Evolutionary conservation across 1,140 invertebrate genomes (phyloP).

Genomic region (Druon quercuslanigerum): DNA sequence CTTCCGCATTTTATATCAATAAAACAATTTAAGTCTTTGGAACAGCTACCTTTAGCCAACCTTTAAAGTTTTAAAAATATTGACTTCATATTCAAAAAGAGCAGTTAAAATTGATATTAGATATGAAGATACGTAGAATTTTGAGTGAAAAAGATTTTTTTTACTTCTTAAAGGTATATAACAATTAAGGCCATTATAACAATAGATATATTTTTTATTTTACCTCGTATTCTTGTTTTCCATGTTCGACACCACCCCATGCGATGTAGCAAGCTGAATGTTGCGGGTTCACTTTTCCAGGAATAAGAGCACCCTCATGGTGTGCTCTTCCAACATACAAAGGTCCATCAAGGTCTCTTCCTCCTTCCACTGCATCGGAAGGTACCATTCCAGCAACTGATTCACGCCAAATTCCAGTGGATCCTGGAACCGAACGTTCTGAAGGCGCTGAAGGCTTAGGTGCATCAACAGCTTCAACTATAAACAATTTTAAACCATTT

Average conservation of each 20-base stretch:
- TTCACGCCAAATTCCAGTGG: conserved; percentile 79
- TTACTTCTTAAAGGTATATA: no score
- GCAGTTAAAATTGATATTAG: no score
- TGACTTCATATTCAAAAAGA: no score
- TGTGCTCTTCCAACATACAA: conserved; percentile 84
- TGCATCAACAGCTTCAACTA: conserved; percentile 36
- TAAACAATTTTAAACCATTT: no score
- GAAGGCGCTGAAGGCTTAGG: conserved; percentile 61
- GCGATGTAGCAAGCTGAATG: conserved; percentile 85
- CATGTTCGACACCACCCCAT: conserved; percentile 87
- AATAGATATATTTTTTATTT: conserved; percentile 28
- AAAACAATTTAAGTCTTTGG: no score
- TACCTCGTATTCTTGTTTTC: conserved; percentile 85
- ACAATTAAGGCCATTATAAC: background rate
- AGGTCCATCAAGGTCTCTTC: conserved; percentile 83
- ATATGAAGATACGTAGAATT: no score
- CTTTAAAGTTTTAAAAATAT: no score
- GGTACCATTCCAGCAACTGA: conserved; percentile 81
- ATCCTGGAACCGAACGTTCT: conserved; percentile 48
- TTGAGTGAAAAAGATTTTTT: no score
- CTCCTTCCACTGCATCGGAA: conserved; percentile 83
- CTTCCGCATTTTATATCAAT: no score
- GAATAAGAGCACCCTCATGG: conserved; percentile 85
- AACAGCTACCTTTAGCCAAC: no score
- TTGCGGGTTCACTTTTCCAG: conserved; percentile 85